phyloP scores from a whole-genome alignment of 2,797 vertebrate genomes.

The Malurus leucopterus region DNA sequence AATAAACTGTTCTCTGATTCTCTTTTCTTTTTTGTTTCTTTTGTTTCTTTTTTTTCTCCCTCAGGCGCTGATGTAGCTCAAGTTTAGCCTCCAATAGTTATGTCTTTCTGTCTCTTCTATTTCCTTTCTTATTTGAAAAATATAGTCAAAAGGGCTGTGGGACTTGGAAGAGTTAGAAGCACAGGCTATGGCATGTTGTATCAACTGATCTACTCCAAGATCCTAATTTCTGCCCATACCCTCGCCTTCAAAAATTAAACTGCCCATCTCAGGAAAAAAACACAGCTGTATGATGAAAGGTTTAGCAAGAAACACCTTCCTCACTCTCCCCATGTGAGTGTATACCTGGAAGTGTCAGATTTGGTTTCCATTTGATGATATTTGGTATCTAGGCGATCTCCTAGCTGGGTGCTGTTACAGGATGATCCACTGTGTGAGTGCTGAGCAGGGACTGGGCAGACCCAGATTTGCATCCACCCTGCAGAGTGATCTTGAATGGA shows the following conservation, averaged over 20 bases:
- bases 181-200: background rate
- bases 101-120: slow-evolving; percentile 47
- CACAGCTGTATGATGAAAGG: background rate
- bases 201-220: background rate
- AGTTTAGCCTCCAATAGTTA: slow-evolving; percentile 40
- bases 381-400: background rate
- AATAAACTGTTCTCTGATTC: slow-evolving; percentile 9
- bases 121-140: slow-evolving; percentile 40
- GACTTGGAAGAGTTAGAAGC: slow-evolving; percentile 23
- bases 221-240: background rate
- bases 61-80: slow-evolving; percentile 6
- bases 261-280: background rate
- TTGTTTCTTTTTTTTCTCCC: slow-evolving; percentile 5
- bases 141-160: slow-evolving; percentile 6
- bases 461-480: background rate
- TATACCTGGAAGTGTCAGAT: background rate
- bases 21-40: background rate
- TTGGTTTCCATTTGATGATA: background rate
- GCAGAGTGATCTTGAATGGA: background rate
- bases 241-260: background rate
- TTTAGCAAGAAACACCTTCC: background rate
- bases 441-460: background rate
- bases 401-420: background rate
- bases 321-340: background rate
- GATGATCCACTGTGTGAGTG: background rate